Conservation (phyloP, 2,797 vertebrate species). For the Staurois parvus region DNA sequence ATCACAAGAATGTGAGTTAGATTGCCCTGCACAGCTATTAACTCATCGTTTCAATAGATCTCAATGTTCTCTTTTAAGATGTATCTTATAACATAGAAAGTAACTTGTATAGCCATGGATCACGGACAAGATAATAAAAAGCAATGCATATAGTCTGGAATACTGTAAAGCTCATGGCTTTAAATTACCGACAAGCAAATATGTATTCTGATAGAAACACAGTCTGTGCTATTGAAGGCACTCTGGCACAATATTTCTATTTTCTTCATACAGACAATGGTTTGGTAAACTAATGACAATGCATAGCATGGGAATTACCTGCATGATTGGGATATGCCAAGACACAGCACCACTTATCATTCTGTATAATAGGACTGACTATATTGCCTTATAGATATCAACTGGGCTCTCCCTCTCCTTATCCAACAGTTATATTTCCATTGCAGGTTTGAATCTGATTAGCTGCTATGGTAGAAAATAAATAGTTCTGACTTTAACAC, state of each 20-base stretch:
- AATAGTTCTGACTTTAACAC: too few species aligned
- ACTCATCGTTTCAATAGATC: constrained; percentile 1
- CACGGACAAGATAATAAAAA: constrained; percentile 15
- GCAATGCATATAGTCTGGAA: constrained; percentile 2
- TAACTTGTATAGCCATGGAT: neutral
- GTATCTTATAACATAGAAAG: constrained; percentile 6
- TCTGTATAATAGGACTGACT: too few species aligned
- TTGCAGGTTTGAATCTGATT: too few species aligned
- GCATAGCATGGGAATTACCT: neutral
- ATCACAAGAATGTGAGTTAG: neutral
- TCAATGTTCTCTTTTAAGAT: constrained; percentile 7
- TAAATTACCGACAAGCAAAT: constrained; percentile 1
- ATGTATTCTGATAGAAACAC: neutral
- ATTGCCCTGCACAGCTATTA: constrained; percentile 8
- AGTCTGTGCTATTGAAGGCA: neutral
- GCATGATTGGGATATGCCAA: too few species aligned
- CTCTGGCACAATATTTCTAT: constrained; percentile 1
- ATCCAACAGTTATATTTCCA: too few species aligned
- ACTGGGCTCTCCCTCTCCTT: too few species aligned
- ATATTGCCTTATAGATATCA: too few species aligned
- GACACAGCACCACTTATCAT: too few species aligned
- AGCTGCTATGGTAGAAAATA: too few species aligned
- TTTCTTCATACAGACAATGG: neutral
- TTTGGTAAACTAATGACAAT: neutral
- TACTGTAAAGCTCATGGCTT: neutral